These are phyloP conservation scores for Gyrodactylus salaris DNA, from an alignment of 1,140 invertebrate species.

Conservation along the genomic window DNA sequence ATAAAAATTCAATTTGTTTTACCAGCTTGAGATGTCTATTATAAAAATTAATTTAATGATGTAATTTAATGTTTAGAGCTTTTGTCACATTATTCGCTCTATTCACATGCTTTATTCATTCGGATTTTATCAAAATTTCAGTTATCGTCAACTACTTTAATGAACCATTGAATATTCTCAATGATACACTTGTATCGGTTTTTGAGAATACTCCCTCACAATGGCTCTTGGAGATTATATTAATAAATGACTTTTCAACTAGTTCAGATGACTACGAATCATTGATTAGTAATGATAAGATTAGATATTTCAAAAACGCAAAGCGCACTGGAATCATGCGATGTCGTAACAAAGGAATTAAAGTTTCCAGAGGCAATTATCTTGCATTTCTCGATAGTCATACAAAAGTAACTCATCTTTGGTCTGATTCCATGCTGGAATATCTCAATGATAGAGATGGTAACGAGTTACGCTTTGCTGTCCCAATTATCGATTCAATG, in stretches of 20 bases:
- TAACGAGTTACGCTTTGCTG: neutral
- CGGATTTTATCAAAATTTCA: neutral
- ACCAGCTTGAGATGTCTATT: neutral
- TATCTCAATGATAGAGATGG: neutral
- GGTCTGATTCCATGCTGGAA: slow-evolving; percentile 50
- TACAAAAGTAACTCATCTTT: slow-evolving; percentile 44
- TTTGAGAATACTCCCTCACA: neutral
- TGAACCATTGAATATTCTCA: neutral
- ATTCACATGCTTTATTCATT: neutral
- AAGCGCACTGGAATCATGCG: slow-evolving; percentile 39
- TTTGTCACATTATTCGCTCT: neutral
- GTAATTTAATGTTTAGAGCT: neutral
- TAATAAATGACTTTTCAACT: neutral
- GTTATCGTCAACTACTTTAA: neutral
- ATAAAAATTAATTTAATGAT: neutral
- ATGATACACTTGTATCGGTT: neutral
- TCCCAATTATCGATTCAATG: neutral
- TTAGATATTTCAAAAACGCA: neutral
- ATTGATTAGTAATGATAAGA: too few relatives aligned
- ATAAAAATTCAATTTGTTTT: neutral
- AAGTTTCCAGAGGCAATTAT: slow-evolving; percentile 38
- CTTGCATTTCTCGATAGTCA: slow-evolving; percentile 54
- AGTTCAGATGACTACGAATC: neutral
- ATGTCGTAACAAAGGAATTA: slow-evolving; percentile 42
- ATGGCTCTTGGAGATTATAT: neutral